Conservation (phyloP, 2,888 invertebrate genomes). For the Meloe dianella region DNA sequence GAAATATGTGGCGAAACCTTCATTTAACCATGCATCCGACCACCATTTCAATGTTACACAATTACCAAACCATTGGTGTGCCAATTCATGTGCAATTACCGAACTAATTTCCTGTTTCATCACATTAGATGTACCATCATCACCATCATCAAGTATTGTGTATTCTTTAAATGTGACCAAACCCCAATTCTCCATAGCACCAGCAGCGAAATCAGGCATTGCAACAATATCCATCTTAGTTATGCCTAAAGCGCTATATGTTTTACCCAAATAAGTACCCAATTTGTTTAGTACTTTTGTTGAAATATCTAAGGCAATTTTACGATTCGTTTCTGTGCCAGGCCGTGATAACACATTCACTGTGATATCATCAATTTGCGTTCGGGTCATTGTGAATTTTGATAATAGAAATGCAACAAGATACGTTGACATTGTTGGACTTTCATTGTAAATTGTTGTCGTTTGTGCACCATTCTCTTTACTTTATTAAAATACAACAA, state of each 20-base stretch:
- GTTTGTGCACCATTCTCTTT: not conserved
- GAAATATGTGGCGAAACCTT: conserved; percentile 76
- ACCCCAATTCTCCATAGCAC: conserved; percentile 94
- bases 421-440: conserved; percentile 12
- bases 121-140: conserved; percentile 28
- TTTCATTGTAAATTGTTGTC: not conserved
- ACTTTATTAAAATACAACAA: no score
- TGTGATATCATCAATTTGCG: not conserved
- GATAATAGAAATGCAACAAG: conserved; percentile 4
- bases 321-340: conserved; percentile 58
- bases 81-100: conserved; percentile 76
- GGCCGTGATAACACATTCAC: conserved; percentile 58
- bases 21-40: conserved; percentile 76
- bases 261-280: conserved; percentile 66
- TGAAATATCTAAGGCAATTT: conserved; percentile 60
- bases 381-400: not conserved
- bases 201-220: conserved; percentile 79
- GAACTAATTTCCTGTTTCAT: conserved; percentile 65
- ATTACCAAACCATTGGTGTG: conserved; percentile 85
- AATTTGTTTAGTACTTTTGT: conserved; percentile 60
- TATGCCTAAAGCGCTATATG: conserved; percentile 51
- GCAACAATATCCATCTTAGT: conserved; percentile 82
- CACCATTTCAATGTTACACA: conserved; percentile 77
- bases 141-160: conserved; percentile 37
- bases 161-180: conserved; percentile 72